These are phyloP conservation scores for Eupithecia inturbata DNA, from an alignment of 2,888 invertebrate species.

Conservation along the genomic window DNA sequence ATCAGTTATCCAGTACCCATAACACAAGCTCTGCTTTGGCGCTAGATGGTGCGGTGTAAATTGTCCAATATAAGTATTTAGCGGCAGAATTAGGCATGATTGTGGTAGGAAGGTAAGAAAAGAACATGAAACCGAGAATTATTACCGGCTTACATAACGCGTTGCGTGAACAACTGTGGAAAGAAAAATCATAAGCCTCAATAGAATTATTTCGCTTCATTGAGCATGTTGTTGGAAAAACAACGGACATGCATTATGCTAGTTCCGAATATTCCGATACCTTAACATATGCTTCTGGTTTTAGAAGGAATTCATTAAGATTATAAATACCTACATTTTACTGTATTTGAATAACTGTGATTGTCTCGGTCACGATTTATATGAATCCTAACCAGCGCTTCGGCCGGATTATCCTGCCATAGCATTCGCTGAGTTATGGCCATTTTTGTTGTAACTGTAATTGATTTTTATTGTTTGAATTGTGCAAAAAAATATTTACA, in stretches of 20 bases:
- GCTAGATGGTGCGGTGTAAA: too few relatives aligned
- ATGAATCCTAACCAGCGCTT: too few relatives aligned
- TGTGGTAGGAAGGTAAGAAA: background rate
- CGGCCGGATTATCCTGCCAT: too few relatives aligned
- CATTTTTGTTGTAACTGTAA: too few relatives aligned
- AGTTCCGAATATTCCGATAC: background rate
- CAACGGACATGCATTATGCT: background rate
- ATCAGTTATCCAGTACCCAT: too few relatives aligned
- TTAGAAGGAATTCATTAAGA: background rate
- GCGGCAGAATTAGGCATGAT: background rate
- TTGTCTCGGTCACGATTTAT: too few relatives aligned
- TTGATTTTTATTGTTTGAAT: too few relatives aligned
- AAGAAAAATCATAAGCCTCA: conserved; percentile 1
- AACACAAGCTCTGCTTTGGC: too few relatives aligned
- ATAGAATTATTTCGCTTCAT: conserved; percentile 8
- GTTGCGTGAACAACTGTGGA: conserved; percentile 6
- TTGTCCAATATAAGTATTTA: too few relatives aligned
- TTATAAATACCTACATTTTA: background rate
- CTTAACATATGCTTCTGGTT: conserved; percentile 3
- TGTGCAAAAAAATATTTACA: too few relatives aligned
- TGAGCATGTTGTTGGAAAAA: conserved; percentile 1
- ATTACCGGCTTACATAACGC: background rate
- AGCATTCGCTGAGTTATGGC: too few relatives aligned
- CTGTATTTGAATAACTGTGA: background rate
- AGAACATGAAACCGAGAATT: background rate